These are phyloP conservation scores for Perdita meconis DNA, from an alignment of 2,888 invertebrate species.

Conservation along the genomic window DNA sequence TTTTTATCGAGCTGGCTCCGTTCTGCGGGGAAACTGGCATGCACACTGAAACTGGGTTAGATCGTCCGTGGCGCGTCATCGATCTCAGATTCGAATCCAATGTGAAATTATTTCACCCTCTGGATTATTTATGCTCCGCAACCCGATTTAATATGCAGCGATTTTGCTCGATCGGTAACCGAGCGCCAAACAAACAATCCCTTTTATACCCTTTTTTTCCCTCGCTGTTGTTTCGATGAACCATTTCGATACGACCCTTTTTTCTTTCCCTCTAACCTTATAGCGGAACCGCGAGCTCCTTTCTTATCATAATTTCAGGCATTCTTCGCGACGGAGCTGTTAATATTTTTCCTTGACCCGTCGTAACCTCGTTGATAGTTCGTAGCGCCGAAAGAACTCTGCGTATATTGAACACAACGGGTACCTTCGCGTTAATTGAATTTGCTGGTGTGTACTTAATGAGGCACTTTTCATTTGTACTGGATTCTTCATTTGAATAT, in stretches of 20 bases:
- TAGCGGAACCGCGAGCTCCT: no score
- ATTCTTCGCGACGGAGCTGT: no score
- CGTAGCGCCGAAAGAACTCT: no score
- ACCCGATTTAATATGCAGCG: conserved; percentile 32
- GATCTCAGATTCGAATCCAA: conserved; percentile 70
- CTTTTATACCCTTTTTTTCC: background rate
- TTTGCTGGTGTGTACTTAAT: no score
- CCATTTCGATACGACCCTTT: conserved; percentile 4
- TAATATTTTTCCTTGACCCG: no score
- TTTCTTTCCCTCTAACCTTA: background rate
- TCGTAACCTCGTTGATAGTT: no score
- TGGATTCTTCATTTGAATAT: no score
- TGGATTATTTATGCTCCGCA: conserved; percentile 65
- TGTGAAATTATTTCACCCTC: conserved; percentile 66
- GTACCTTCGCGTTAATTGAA: no score
- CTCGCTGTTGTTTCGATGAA: background rate
- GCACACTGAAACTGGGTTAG: conserved; percentile 72
- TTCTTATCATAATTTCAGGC: no score
- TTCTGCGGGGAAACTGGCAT: conserved; percentile 39
- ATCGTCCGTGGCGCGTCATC: conserved; percentile 68
- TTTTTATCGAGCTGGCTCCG: conserved; percentile 64
- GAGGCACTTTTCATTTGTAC: no score
- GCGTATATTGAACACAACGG: no score
- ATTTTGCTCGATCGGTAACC: conserved; percentile 48
- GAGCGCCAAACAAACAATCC: conserved; percentile 43